Evolutionary conservation across 1,140 invertebrate species (phyloP), one percentile per base, ranked within the genome.

Genomic region (Calephelis virginiensis): DNA sequence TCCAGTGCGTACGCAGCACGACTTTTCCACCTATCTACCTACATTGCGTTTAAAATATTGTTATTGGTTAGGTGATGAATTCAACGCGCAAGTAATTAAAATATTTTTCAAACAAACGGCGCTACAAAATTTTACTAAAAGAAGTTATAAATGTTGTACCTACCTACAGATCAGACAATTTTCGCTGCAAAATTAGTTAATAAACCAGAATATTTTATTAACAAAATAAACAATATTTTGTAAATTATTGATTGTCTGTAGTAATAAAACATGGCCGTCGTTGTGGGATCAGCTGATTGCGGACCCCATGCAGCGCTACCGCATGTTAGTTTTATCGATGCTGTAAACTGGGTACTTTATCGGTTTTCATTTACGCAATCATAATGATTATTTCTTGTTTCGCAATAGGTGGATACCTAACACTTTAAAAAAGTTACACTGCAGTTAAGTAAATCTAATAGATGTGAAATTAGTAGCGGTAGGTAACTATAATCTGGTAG

Each of bases 291-390:
- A 56, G 50, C 50, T 56, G 50, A 56, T 56, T 56, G 53, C 53
- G 6, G 53, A 56, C 53, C 53, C 53, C 53, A 56, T 56, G 53
- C 28, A 14, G 53, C 53, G 53, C 17, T 56, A 56, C 53, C 53
- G 53, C 53, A 56, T 56, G 53, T 56, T 56, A 56, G 53, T 28
- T 56, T 56, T 56, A 56, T 56, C 53, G 53, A 56, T 56, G 53
- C 53, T 56, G 53, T 56, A 56, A 56, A 56, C 53, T 56, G 14
- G 53, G 11, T 56, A 56, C 14, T 56, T 56, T 56, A 56, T 56
- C 53, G 53, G 53, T 56, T 56, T 56, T 56, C 17, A 56, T 56
- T 56, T 56, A 56, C 53, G 53, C 53, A 28, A 56, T 56, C 53
- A 37, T 56, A 56, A 56, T 28, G 53, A 56, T 56, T 28, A 56